Evolutionary conservation across 1,140 invertebrate species (phyloP).

Genomic region (Hycleus phaleratus): DNA sequence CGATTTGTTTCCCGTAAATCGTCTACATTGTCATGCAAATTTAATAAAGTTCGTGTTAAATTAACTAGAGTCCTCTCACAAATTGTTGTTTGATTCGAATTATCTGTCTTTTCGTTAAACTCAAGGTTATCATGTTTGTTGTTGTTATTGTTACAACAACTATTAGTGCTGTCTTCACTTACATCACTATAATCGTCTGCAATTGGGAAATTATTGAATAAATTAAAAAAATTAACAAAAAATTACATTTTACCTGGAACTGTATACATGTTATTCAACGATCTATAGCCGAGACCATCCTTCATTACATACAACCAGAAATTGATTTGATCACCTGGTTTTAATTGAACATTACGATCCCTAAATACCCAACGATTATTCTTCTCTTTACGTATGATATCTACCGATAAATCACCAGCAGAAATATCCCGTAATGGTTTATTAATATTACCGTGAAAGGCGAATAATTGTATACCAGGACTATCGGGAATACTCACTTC

Average conservation of each 20-base stretch:
- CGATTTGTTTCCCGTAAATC: constrained; percentile 14
- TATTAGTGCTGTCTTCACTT: not conserved
- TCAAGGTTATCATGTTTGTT: too few relatives aligned
- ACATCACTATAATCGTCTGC: not conserved
- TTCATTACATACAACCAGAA: constrained; percentile 51
- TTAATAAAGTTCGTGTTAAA: constrained; percentile 5
- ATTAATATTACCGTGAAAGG: constrained; percentile 40
- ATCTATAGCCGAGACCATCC: constrained; percentile 37
- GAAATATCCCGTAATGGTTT: constrained; percentile 36
- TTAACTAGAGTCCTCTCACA: not conserved
- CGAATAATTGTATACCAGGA: constrained; percentile 34
- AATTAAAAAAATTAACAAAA: too few relatives aligned
- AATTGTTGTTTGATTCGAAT: not conserved
- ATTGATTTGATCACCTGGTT: constrained; percentile 45
- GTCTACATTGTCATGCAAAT: constrained; percentile 10
- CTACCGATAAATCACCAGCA: constrained; percentile 45
- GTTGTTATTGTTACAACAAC: not conserved
- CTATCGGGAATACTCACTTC: constrained; percentile 34
- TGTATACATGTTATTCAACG: constrained; percentile 25
- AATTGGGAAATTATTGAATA: constrained; percentile 1
- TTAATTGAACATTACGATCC: constrained; percentile 39
- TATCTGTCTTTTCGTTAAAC: not conserved
- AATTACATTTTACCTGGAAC: constrained; percentile 19
- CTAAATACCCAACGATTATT: constrained; percentile 46
- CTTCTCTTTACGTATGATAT: constrained; percentile 38